Percentiles rank a stretch among this genome's conserved stretches.
Evolutionary conservation across 2,888 invertebrate genomes (phyloP).

Genomic region (Drosophila niveifrons): DNA sequence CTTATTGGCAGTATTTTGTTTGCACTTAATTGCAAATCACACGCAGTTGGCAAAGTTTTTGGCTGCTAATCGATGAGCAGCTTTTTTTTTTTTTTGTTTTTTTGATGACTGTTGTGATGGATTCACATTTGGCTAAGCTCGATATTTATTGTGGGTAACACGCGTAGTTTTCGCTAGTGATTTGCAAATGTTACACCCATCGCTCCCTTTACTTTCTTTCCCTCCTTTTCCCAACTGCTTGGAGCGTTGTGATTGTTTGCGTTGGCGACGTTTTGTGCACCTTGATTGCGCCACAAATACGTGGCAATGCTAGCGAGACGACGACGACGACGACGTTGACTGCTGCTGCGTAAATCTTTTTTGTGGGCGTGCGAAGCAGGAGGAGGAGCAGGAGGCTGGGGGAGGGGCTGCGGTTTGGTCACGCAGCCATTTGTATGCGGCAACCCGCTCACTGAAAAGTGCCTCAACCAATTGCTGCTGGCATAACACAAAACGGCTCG

Average conservation of each 20-base stretch:
- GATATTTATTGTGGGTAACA: not conserved
- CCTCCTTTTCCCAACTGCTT: not conserved
- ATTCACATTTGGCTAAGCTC: not conserved
- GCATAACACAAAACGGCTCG: constrained; percentile 44
- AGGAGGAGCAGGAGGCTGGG: not conserved
- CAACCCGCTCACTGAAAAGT: constrained; percentile 21
- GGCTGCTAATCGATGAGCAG: not conserved
- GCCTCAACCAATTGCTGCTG: constrained; percentile 52
- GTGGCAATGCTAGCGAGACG: constrained; percentile 47
- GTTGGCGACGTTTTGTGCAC: constrained; percentile 51
- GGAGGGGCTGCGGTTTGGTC: constrained; percentile 28
- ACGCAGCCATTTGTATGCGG: constrained; percentile 31
- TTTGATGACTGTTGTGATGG: not conserved
- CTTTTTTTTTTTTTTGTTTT: too few relatives aligned
- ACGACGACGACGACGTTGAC: constrained; percentile 19
- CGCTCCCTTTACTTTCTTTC: too few relatives aligned
- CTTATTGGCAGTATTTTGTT: not conserved
- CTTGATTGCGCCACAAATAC: constrained; percentile 72
- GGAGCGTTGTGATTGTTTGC: constrained; percentile 40
- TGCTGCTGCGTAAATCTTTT: constrained; percentile 45
- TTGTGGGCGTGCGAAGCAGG: not conserved
- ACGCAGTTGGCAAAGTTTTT: not conserved
- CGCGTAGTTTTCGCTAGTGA: not conserved
- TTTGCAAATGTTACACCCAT: not conserved
- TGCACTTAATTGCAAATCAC: not conserved